Evolutionary conservation across 2,888 invertebrate genomes (phyloP), one percentile per base, ranked within the genome.

Genomic region (Dione vanillae): DNA sequence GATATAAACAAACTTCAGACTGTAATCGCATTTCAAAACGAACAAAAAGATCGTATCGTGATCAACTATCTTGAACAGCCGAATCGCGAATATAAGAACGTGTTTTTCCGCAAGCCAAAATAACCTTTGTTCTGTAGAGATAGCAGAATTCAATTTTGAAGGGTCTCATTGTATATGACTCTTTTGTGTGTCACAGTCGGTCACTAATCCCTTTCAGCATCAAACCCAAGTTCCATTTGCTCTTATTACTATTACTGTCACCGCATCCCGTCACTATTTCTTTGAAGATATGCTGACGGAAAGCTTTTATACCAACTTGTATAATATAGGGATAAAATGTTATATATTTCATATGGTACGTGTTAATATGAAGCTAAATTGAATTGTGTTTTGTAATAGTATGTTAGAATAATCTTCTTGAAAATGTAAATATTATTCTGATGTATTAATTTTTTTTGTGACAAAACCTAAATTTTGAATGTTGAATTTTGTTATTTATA

Each of bases 221-320:
- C 75, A 79, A 80, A 77, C 76, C 72, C 71, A 74, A 80, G 80
- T 82, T 83, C 81, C 83, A 85, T 86, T 85, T 84, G 78, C 78
- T 82, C 76, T 84, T 85, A 84, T 83, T 82, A 81, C 84, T 82
- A 82, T 84, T 81, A 83, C 81, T 81, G 85, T 83, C 85, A 83
- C 84, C 81, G 77, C 78, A 83, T 81, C 80, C 80, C 82, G 82
- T 84, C 85, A 82, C 79, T 76, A 81, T 79, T 77, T 82, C 81
- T 80, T 76, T 78, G 80, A 79, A 71, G 81, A 81, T 80, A 79
- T 74, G 64, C 78, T 73, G 76, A 76, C 76, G 76, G 78, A 77
- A 78, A 75, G 74, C 67, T 72, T 70, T 75, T 75, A 73, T 67
- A 64, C 47, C 49, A 49, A 49, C 45, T 59, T 58, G 51, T 45